Evolutionary conservation across 2,888 invertebrate species (phyloP).

Genomic region (Hypselothyrea guttata): DNA sequence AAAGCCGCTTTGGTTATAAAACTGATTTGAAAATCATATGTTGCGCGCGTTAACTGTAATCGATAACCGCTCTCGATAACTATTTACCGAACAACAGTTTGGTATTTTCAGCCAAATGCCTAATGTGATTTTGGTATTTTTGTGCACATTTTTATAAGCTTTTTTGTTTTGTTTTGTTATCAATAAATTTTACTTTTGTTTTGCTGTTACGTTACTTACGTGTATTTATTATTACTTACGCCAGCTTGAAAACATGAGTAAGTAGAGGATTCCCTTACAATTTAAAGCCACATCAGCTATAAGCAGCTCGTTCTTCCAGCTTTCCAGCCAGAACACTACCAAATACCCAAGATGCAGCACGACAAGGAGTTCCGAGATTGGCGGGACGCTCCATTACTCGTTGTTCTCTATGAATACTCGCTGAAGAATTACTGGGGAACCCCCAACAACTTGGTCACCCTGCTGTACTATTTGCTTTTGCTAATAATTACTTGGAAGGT

Average conservation of each 20-base stretch:
- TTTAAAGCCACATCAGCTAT: too few species aligned
- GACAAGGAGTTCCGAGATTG: slow-evolving; percentile 26
- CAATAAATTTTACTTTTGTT: background rate
- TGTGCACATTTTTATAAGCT: too few species aligned
- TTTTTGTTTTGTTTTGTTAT: background rate
- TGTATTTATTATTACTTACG: too few species aligned
- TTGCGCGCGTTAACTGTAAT: background rate
- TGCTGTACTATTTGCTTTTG: slow-evolving; percentile 63
- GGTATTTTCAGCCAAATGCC: slow-evolving; percentile 3
- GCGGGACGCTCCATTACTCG: slow-evolving; percentile 25
- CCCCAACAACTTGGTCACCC: slow-evolving; percentile 52
- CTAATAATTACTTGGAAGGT: slow-evolving; percentile 68
- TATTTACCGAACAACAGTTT: background rate
- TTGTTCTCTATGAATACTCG: slow-evolving; percentile 62
- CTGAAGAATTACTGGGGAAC: slow-evolving; percentile 60
- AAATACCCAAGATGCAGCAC: slow-evolving; percentile 23
- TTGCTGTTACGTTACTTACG: too few species aligned
- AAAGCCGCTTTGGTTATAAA: too few species aligned
- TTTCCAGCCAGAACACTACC: too few species aligned
- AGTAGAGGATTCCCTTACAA: too few species aligned
- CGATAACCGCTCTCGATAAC: slow-evolving; percentile 38
- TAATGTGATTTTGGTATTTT: slow-evolving; percentile 13
- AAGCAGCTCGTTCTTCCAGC: too few species aligned
- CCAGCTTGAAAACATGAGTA: background rate
- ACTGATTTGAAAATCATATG: too few species aligned